A percentile compares a stretch with the other conserved stretches of the same genome.
Conservation (phyloP, 2,113 vertebrate species). For the Orientallactaga bullata region DNA sequence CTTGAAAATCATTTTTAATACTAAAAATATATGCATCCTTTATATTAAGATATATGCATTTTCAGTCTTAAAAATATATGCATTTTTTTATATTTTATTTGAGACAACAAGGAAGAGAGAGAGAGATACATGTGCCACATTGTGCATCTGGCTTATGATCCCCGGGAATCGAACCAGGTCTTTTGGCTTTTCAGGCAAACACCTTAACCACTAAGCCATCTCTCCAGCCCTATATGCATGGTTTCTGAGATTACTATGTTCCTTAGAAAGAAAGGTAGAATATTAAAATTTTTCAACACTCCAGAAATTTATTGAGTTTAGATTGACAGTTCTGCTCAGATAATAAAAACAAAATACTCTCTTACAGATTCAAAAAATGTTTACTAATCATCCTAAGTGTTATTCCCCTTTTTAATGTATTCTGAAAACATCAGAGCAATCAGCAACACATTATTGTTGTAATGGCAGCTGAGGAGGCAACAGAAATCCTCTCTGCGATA, state of each 20-base stretch:
- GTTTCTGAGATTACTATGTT: conserved; percentile 1
- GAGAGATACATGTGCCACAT: neutral
- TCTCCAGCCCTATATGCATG: neutral
- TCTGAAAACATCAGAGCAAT: conserved; percentile 66
- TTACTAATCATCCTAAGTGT: conserved; percentile 70
- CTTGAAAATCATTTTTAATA: conserved; percentile 29
- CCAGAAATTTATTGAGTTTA: conserved; percentile 40
- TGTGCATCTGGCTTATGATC: no score
- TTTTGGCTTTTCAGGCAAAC: no score
- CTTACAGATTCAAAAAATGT: conserved; percentile 16
- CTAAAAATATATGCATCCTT: neutral
- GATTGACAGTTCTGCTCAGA: conserved; percentile 52
- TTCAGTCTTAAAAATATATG: no score
- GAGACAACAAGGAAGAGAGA: neutral
- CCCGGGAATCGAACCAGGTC: no score
- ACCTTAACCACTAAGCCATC: no score
- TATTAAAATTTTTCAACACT: conserved; percentile 52
- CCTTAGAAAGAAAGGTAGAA: neutral
- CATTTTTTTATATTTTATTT: neutral
- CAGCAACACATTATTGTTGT: conserved; percentile 64
- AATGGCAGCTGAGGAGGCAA: conserved; percentile 59
- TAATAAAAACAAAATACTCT: conserved; percentile 70
- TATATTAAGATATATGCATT: neutral
- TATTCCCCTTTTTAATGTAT: conserved; percentile 71
- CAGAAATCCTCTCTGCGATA: conserved; percentile 56